Conservation (phyloP, 2,797 vertebrate genomes). For the Cygnus olor region DNA sequence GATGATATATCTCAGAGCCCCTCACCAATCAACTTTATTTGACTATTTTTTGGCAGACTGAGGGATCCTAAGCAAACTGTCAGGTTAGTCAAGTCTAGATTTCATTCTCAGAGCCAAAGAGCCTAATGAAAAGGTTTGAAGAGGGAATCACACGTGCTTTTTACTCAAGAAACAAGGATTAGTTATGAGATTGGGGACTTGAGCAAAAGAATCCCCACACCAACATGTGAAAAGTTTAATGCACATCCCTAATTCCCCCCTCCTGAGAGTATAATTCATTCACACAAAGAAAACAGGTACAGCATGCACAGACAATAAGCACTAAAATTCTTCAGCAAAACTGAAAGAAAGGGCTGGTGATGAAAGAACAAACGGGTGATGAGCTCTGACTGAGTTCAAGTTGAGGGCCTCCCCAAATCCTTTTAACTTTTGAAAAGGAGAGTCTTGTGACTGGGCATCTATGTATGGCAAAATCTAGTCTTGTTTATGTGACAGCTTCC, state of each 20-base stretch:
- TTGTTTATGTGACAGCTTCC: background rate
- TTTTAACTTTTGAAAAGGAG: background rate
- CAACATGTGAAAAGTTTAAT: background rate
- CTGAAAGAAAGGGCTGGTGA: background rate
- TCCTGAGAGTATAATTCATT: background rate
- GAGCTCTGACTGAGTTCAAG: background rate
- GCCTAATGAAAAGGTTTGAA: slow-evolving; percentile 5
- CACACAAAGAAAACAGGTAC: background rate
- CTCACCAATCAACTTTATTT: background rate
- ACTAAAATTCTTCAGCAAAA: background rate
- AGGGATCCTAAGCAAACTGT: slow-evolving; percentile 1
- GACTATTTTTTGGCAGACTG: background rate
- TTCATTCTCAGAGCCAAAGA: slow-evolving; percentile 27
- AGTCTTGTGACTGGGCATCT: background rate
- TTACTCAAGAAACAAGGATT: background rate
- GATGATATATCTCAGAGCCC: background rate
- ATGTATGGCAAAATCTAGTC: background rate
- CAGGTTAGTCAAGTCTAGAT: background rate
- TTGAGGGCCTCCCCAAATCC: background rate
- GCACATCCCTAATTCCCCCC: background rate
- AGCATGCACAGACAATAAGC: background rate
- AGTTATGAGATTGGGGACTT: background rate
- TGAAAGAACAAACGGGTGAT: background rate
- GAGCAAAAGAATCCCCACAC: background rate
- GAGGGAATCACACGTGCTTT: background rate